A percentile compares a stretch with the other conserved stretches of the same genome.
These are phyloP conservation scores for Apodemus speciosus DNA, from an alignment of 2,113 vertebrate genomes.

Conservation along the genomic window DNA sequence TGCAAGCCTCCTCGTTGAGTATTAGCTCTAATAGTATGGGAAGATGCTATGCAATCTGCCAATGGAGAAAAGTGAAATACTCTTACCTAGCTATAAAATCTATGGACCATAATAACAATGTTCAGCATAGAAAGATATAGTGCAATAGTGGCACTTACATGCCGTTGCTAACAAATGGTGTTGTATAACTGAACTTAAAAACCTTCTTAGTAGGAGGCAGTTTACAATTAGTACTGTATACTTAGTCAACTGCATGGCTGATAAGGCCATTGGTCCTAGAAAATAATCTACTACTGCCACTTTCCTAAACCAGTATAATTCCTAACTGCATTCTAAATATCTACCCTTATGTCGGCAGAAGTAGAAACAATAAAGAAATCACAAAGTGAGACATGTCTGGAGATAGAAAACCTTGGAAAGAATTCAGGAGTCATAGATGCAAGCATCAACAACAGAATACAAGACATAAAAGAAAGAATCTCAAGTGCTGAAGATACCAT, in stretches of 20 bases:
- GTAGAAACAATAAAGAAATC: no score
- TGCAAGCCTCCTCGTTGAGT: background rate
- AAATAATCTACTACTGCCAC: background rate
- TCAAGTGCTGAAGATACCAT: no score
- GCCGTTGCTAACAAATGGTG: background rate
- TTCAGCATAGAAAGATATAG: background rate
- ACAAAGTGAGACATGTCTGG: no score
- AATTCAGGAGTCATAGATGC: no score
- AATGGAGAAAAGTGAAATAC: background rate
- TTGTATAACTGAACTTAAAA: background rate
- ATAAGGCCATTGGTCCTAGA: background rate
- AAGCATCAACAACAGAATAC: no score
- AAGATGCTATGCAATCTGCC: background rate
- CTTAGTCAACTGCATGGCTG: background rate
- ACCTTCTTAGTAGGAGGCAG: background rate
- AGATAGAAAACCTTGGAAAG: no score
- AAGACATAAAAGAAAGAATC: no score
- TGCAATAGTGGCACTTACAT: background rate
- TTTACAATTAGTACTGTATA: background rate
- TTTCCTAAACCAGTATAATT: background rate
- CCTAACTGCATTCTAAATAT: background rate
- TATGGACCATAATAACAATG: background rate
- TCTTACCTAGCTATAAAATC: background rate
- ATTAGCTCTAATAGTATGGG: background rate
- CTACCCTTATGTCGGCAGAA: background rate